Base-by-base conservation (phyloP, 2,888 invertebrate genomes). In the Punctoribates punctum region DNA sequence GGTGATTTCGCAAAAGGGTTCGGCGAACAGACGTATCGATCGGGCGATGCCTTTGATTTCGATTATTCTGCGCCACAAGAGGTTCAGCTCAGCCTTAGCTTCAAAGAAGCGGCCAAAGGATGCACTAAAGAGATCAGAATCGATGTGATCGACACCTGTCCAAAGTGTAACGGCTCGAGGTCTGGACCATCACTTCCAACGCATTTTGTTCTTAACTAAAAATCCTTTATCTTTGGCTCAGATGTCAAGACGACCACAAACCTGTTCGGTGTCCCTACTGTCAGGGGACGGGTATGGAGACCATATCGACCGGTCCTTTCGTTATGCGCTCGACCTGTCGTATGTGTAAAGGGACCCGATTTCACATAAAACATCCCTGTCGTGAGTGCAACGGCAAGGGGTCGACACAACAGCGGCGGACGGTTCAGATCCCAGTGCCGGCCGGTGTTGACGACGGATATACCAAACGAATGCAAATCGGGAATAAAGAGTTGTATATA, bases 291-390 rank as follows among this genome's bases (percentile, higher is more conserved):
- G 99, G 99, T 76, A 94, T 96, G 91, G 85, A 86, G 80, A 85
- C 85, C 0, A 82, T 86, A 27, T 83, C 82, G 29, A 85, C 85
- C 15, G 97, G 97, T 38, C 96, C 96, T 74, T 98, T 97, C 85
- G 91, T 97, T 34, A 97, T 98, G 96, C 88, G 96, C 75, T 93
- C 94, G 1, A 96, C 97, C 0, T 98, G 97, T 83, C 88, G 96
- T 75, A 90, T 91, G 81, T 96, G 96, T 82, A 90, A 91, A 81
- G 96, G 96, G 0, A 88, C 90, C 0, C 88, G 93, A 76, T 89
- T 92, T 86, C 88, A 90, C 80, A 96, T 98, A 78, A 93, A 93
- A 83, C 90, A 89, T 83, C 96, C 96, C 0, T 99, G 98, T 82
- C 82, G 83, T 0, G 96, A 96, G 82, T 99, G 99, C 83, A 90